A percentile compares a stretch with the other conserved stretches of the same genome.
These are phyloP conservation scores for Drosophila sordidula DNA, from an alignment of 2,888 invertebrate genomes.

Conservation along the genomic window DNA sequence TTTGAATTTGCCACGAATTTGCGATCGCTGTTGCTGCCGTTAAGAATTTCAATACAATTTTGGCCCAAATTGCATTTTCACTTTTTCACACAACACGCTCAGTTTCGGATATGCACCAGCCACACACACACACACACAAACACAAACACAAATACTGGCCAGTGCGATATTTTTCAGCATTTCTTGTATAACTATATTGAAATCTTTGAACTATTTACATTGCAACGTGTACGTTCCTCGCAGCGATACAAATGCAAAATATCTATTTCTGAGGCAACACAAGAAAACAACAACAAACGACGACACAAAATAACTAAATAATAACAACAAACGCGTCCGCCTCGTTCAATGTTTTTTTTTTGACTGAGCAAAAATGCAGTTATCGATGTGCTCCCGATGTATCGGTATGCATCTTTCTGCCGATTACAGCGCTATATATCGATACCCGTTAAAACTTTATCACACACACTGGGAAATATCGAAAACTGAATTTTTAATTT, in stretches of 20 bases:
- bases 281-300: conserved; percentile 68
- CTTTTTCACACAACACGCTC: conserved; percentile 53
- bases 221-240: conserved; percentile 28
- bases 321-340: conserved; percentile 58
- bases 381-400: conserved; percentile 39
- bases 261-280: conserved; percentile 55
- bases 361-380: conserved; percentile 36
- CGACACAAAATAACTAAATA: conserved; percentile 63
- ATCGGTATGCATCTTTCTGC: background rate
- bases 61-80: conserved; percentile 73
- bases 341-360: conserved; percentile 48
- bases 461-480: background rate
- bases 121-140: conserved; percentile 17
- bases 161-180: conserved; percentile 2
- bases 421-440: conserved; percentile 2
- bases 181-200: conserved; percentile 41
- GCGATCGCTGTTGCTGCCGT: conserved; percentile 43
- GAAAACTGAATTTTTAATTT: background rate
- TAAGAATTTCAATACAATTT: conserved; percentile 67
- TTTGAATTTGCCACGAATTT: conserved; percentile 51
- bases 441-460: background rate
- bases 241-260: conserved; percentile 32
- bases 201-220: conserved; percentile 60
- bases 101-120: background rate
- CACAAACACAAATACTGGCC: background rate